A percentile compares a stretch with the other conserved stretches of the same genome.
Evolutionary conservation across 2,797 vertebrate species (phyloP).

Genomic region (Scyliorhinus canicula): DNA sequence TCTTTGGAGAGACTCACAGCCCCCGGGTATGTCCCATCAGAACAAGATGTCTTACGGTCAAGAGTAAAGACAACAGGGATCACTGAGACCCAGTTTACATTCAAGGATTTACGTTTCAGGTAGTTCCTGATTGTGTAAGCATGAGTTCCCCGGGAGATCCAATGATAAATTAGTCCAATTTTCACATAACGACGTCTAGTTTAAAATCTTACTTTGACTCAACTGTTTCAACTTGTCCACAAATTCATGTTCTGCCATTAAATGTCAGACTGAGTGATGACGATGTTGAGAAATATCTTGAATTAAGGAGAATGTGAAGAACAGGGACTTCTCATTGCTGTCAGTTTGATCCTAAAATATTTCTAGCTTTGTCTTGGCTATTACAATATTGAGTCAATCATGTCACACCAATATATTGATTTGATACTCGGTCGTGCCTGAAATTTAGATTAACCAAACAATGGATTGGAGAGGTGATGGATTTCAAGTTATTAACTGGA

Average conservation of each 20-base stretch:
- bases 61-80: constrained; percentile 64
- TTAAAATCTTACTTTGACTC: background rate
- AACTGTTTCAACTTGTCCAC: background rate
- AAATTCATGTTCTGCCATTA: background rate
- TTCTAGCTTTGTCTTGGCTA: background rate
- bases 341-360: background rate
- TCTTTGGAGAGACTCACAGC: constrained; percentile 56
- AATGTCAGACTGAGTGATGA: background rate
- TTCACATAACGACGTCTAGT: background rate
- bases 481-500: background rate
- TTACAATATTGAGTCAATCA: background rate
- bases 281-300: background rate
- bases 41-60: constrained; percentile 61
- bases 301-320: background rate
- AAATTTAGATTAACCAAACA: background rate
- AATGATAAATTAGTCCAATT: background rate
- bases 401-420: background rate
- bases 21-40: constrained; percentile 55
- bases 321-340: background rate
- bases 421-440: background rate
- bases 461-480: background rate
- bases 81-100: constrained; percentile 64
- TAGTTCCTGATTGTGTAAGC: constrained; percentile 40
- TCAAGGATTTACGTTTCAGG: constrained; percentile 65
- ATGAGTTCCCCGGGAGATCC: background rate